Conservation (phyloP, 2,797 vertebrate species). For the Philypnodon macrostomus region DNA sequence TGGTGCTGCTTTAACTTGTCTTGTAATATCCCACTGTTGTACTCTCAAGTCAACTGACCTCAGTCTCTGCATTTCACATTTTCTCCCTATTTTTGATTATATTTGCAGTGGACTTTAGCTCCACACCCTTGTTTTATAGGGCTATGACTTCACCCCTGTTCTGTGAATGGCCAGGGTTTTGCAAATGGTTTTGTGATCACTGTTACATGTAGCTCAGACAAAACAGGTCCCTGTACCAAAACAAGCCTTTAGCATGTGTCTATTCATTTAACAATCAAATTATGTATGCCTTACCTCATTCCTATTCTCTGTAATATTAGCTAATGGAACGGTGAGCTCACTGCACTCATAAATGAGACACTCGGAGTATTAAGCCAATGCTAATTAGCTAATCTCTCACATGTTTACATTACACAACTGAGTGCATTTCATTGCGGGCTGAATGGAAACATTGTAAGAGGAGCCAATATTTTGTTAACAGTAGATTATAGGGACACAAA, state of each 20-base stretch:
- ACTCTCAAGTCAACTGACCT: slow-evolving; percentile 25
- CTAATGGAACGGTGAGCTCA: slow-evolving; percentile 60
- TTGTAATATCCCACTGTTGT: slow-evolving; percentile 14
- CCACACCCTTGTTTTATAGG: slow-evolving; percentile 63
- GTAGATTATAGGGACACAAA: no score
- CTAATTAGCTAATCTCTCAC: slow-evolving; percentile 9
- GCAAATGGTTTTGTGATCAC: slow-evolving; percentile 42
- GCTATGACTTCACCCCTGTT: slow-evolving; percentile 59
- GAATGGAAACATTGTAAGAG: neutral
- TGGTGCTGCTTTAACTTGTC: slow-evolving; percentile 4
- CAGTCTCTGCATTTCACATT: slow-evolving; percentile 1
- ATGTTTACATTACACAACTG: slow-evolving; percentile 5
- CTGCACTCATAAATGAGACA: slow-evolving; percentile 17
- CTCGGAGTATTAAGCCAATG: slow-evolving; percentile 2
- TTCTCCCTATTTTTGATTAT: slow-evolving; percentile 22
- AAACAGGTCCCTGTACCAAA: slow-evolving; percentile 42
- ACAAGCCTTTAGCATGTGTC: slow-evolving; percentile 14
- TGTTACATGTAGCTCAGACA: slow-evolving; percentile 18
- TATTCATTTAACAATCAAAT: slow-evolving; percentile 26
- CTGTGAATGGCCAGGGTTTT: slow-evolving; percentile 45
- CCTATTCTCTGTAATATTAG: slow-evolving; percentile 41
- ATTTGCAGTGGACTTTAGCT: slow-evolving; percentile 50
- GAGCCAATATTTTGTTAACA: neutral
- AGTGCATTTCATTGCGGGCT: neutral
- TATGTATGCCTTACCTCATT: slow-evolving; percentile 35